A percentile compares a stretch with the other conserved stretches of the same genome.
phyloP scores from a whole-genome alignment of 1,140 invertebrate species.

The Pomacea maculata region DNA sequence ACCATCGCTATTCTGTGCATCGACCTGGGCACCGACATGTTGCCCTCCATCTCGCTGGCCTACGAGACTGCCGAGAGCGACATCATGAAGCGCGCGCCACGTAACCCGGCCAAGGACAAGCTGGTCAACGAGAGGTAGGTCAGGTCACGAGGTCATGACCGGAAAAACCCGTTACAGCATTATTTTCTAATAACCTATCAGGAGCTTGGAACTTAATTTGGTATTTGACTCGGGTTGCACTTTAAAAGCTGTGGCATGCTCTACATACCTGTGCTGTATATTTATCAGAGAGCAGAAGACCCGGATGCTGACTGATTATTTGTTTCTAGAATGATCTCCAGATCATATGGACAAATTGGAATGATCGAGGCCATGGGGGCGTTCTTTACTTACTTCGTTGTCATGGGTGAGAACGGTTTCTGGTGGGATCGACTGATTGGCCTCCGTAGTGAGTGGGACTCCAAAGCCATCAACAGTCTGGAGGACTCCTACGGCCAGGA shows the following conservation, averaged over 20 bases:
- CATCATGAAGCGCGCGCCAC: conserved; percentile 97
- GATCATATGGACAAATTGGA: conserved; percentile 98
- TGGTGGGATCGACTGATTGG: conserved; percentile 85
- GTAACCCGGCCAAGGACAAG: conserved; percentile 91
- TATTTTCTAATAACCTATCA: too few relatives aligned
- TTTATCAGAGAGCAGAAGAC: too few relatives aligned
- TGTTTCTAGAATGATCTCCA: conserved; percentile 54
- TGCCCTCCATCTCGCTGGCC: conserved; percentile 97
- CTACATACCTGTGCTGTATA: too few relatives aligned
- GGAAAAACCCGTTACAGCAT: too few relatives aligned
- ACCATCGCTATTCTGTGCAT: conserved; percentile 99
- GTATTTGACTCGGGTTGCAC: too few relatives aligned
- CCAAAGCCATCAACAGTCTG: conserved; percentile 93
- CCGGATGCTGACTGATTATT: too few relatives aligned
- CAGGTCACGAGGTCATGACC: too few relatives aligned
- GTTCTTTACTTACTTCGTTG: conserved; percentile 98
- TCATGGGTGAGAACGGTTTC: conserved; percentile 99
- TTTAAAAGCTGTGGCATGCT: too few relatives aligned
- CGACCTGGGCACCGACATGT: conserved; percentile 99
- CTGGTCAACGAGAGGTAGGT: conserved; percentile 86
- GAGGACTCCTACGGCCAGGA: conserved; percentile 97
- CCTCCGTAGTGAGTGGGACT: conserved; percentile 94
- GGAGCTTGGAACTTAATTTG: too few relatives aligned
- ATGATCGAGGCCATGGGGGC: conserved; percentile 99
- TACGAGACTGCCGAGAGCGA: conserved; percentile 96